Percentiles rank a stretch among this genome's conserved stretches.
Conservation (phyloP, 2,113 vertebrate species). For the Spea bombifrons region DNA sequence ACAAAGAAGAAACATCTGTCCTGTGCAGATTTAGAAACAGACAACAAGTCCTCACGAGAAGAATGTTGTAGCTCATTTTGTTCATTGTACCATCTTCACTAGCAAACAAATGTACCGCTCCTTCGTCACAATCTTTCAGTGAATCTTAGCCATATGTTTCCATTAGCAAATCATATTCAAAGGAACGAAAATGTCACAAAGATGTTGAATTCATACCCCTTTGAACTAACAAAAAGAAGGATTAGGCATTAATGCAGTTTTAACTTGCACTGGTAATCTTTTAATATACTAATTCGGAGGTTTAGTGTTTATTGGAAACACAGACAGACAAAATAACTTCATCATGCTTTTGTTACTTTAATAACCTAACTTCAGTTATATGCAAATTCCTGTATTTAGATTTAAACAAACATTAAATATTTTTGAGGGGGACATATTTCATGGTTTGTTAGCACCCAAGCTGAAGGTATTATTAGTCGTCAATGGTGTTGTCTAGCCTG, state of each 20-base stretch:
- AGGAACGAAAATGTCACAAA: constrained; percentile 8
- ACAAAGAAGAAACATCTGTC: constrained; percentile 45
- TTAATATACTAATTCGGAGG: background rate
- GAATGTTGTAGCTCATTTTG: constrained; percentile 17
- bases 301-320: constrained; percentile 10
- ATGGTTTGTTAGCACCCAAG: no score
- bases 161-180: constrained; percentile 25
- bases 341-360: background rate
- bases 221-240: background rate
- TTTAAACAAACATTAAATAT: no score
- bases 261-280: background rate
- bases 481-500: no score
- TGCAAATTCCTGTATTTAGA: no score
- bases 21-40: constrained; percentile 18
- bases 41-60: constrained; percentile 40
- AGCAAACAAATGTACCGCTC: constrained; percentile 9
- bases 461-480: no score
- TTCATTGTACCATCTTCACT: constrained; percentile 18
- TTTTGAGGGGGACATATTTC: no score
- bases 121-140: background rate
- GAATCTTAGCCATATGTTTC: constrained; percentile 24
- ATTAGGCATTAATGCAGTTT: constrained; percentile 3
- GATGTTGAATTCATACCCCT: constrained; percentile 6
- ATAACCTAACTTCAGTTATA: background rate
- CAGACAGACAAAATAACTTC: background rate